These are phyloP conservation scores for Aromia moschata DNA, from an alignment of 2,888 invertebrate genomes.

Conservation along the genomic window DNA sequence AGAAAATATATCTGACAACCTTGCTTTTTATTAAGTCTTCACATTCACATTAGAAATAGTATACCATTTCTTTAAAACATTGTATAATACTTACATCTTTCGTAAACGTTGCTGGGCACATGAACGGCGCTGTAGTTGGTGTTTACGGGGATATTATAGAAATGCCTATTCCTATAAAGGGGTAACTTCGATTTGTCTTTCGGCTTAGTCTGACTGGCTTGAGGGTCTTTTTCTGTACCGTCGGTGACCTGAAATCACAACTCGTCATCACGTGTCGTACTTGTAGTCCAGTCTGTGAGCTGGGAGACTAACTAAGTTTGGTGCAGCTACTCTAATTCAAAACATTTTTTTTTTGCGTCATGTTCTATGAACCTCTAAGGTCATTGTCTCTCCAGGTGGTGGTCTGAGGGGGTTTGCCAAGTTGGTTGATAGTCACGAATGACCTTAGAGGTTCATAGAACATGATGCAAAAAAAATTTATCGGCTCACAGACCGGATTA, in stretches of 20 bases:
- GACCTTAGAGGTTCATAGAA: too few relatives aligned
- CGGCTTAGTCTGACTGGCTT: slow-evolving; percentile 64
- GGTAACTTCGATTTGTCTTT: slow-evolving; percentile 67
- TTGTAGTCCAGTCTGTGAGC: slow-evolving; percentile 20
- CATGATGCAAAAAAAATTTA: slow-evolving; percentile 1
- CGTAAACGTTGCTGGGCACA: slow-evolving; percentile 95
- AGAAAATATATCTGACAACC: too few relatives aligned
- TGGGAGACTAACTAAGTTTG: slow-evolving; percentile 30
- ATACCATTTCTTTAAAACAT: slow-evolving; percentile 83
- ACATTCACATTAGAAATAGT: too few relatives aligned
- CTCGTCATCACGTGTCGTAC: too few relatives aligned
- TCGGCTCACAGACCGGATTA: background rate
- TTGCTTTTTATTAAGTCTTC: too few relatives aligned
- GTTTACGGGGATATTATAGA: slow-evolving; percentile 81
- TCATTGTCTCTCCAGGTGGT: too few relatives aligned
- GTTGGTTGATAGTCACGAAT: background rate
- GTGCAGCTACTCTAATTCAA: too few relatives aligned
- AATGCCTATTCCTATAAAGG: slow-evolving; percentile 76
- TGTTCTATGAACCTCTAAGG: too few relatives aligned
- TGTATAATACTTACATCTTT: slow-evolving; percentile 72
- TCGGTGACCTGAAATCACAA: slow-evolving; percentile 56
- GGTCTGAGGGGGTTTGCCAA: too few relatives aligned
- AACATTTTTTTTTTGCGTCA: too few relatives aligned
- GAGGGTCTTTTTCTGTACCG: slow-evolving; percentile 57
- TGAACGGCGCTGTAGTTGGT: slow-evolving; percentile 88